phyloP scores from a whole-genome alignment of 2,797 vertebrate species.

The Myripristis murdjan region DNA sequence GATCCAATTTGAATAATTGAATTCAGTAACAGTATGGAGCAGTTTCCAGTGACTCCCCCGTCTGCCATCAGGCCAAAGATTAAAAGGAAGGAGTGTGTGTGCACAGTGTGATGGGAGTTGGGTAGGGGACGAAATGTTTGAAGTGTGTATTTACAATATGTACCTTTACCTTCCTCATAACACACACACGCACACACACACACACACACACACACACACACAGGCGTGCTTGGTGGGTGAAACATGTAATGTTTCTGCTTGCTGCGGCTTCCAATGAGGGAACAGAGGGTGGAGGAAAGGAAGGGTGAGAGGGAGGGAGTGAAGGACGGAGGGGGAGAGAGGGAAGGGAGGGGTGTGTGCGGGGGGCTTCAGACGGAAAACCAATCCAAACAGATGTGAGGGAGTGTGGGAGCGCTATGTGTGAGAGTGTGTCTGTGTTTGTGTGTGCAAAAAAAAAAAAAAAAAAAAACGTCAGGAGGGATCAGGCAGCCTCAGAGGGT shows the following conservation, averaged over 20 bases:
- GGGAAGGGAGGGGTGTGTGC: conserved; percentile 7
- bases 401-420: conserved; percentile 59
- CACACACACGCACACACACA: conserved; percentile 1
- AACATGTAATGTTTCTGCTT: conserved; percentile 35
- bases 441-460: conserved; percentile 24
- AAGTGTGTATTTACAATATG: neutral
- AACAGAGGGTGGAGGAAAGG: conserved; percentile 19
- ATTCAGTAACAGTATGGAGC: too few species aligned
- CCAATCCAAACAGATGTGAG: conserved; percentile 75
- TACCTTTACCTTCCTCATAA: neutral
- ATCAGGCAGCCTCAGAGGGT: conserved; percentile 34
- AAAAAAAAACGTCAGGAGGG: conserved; percentile 37
- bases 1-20: too few species aligned
- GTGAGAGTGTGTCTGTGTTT: conserved; percentile 42
- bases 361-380: conserved; percentile 57
- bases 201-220: conserved; percentile 5
- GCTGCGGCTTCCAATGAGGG: conserved; percentile 26
- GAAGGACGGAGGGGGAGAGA: neutral
- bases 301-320: conserved; percentile 20
- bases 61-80: neutral
- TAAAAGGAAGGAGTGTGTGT: neutral
- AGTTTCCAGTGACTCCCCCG: too few species aligned
- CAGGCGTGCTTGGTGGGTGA: conserved; percentile 1
- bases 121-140: neutral
- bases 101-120: neutral